Conservation (phyloP, 2,888 invertebrate species). For the Nemotelus pantherinus region DNA sequence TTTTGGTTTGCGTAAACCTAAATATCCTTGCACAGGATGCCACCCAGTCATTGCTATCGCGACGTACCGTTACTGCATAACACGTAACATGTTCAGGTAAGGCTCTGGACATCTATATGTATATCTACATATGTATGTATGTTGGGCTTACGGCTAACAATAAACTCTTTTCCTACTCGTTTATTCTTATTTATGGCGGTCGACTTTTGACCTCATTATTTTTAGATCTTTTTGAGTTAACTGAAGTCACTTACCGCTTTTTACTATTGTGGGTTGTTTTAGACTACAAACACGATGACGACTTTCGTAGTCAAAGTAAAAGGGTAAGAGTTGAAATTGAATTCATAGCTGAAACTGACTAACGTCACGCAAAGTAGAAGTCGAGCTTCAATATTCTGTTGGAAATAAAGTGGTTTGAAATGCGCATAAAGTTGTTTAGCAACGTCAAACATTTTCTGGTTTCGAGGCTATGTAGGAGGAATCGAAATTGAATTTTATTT, state of each 20-base stretch:
- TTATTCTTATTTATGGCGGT: background rate
- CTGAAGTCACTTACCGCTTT: background rate
- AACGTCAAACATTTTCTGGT: too few species aligned
- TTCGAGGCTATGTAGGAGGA: too few species aligned
- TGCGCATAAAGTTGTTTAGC: too few species aligned
- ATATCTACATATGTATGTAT: too few species aligned
- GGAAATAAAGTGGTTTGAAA: too few species aligned
- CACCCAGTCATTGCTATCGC: background rate
- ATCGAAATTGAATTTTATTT: too few species aligned
- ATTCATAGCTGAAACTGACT: background rate
- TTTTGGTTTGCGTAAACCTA: background rate
- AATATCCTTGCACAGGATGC: constrained; percentile 7
- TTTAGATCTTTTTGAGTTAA: constrained; percentile 30
- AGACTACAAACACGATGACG: too few species aligned
- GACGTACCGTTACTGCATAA: background rate
- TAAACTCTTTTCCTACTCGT: background rate
- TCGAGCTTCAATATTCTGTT: background rate
- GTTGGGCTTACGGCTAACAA: background rate
- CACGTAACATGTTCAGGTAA: background rate
- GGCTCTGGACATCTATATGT: too few species aligned
- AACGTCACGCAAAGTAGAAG: background rate
- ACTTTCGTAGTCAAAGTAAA: constrained; percentile 2
- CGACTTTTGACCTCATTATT: constrained; percentile 40
- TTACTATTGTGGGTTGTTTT: too few species aligned
- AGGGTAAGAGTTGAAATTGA: background rate